Conservation (phyloP, 2,113 vertebrate genomes). For the Acanthisitta chloris region DNA sequence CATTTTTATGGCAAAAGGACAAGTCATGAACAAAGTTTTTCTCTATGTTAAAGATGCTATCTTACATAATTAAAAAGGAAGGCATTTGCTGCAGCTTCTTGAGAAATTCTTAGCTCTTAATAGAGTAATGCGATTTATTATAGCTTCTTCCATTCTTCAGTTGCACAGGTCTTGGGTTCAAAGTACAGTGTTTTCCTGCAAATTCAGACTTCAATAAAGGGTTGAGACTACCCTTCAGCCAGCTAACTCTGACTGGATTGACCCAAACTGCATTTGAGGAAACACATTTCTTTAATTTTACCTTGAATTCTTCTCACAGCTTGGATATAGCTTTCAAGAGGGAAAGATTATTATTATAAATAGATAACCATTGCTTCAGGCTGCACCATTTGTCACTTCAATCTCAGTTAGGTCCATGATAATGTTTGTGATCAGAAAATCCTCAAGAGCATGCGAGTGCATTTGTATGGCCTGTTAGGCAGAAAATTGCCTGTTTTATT, state of each 20-base stretch:
- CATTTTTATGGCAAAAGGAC: not conserved
- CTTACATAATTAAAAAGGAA: slow-evolving; percentile 29
- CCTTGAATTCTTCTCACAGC: not conserved
- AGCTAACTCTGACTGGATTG: not conserved
- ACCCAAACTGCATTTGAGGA: not conserved
- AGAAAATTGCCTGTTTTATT: slow-evolving; percentile 38
- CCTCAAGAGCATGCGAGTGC: slow-evolving; percentile 6
- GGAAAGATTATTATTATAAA: slow-evolving; percentile 32
- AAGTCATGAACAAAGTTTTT: not conserved
- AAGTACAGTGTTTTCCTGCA: not conserved
- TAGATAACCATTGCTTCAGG: slow-evolving; percentile 6
- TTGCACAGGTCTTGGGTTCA: not conserved
- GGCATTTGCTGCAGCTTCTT: not conserved
- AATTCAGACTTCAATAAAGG: not conserved
- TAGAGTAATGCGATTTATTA: not conserved
- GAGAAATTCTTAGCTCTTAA: not conserved
- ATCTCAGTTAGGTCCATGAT: not conserved
- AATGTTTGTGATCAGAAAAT: slow-evolving; percentile 40
- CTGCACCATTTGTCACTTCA: slow-evolving; percentile 27
- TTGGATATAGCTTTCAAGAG: not conserved
- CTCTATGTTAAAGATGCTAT: not conserved
- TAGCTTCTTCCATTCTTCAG: not conserved
- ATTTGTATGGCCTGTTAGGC: slow-evolving; percentile 48
- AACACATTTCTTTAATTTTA: slow-evolving; percentile 44
- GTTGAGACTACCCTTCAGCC: not conserved